Conservation (phyloP, 2,797 vertebrate species). For the Podarcis lilfordi region DNA sequence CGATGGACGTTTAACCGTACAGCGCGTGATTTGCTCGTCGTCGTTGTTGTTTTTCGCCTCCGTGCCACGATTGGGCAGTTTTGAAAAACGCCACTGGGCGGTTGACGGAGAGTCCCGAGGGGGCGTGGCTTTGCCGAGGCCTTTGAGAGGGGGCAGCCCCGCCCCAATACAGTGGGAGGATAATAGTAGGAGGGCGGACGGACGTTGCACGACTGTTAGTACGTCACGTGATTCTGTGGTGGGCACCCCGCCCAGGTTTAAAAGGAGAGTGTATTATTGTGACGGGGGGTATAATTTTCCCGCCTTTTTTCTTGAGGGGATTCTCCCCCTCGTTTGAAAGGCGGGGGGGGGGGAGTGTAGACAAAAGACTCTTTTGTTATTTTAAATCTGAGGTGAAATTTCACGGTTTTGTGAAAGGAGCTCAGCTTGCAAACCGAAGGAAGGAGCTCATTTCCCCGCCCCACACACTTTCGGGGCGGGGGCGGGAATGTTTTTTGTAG, state of each 20-base stretch:
- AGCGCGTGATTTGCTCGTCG: not conserved
- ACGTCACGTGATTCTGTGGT: not conserved
- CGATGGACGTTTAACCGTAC: not conserved
- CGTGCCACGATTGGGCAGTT: slow-evolving; percentile 67
- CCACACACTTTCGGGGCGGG: not conserved
- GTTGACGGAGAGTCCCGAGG: not conserved
- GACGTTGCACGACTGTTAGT: too few species aligned
- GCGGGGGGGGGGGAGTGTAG: not conserved
- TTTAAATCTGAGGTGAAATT: not conserved
- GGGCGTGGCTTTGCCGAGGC: not conserved
- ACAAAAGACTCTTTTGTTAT: not conserved
- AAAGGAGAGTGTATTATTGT: not conserved
- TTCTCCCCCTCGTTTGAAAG: not conserved
- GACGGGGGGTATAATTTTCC: not conserved
- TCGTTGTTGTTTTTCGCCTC: fast-evolving
- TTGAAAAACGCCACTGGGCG: slow-evolving; percentile 55
- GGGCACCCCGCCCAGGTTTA: not conserved
- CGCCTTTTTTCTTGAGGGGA: not conserved
- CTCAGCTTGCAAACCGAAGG: too few species aligned
- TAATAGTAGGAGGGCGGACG: not conserved
- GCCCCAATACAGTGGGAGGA: slow-evolving; percentile 7
- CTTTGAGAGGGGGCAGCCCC: fast-evolving
- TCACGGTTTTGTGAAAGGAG: not conserved
- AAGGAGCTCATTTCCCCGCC: not conserved
- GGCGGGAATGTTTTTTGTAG: not conserved